Conservation (phyloP, 2,797 vertebrate genomes). For the Enteromius unitaeniatus region DNA sequence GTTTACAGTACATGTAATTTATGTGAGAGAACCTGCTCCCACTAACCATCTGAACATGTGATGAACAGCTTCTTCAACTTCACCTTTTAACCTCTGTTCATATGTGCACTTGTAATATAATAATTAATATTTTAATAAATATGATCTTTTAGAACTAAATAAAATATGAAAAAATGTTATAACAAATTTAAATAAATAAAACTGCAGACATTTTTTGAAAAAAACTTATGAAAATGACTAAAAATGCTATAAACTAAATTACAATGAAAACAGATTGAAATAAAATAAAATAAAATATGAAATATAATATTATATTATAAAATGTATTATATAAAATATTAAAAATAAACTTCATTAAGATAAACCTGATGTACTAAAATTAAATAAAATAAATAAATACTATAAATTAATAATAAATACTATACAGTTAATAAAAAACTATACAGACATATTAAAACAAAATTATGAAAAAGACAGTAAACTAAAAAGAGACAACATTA, state of each 20-base stretch:
- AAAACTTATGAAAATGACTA: too few species aligned
- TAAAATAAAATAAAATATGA: too few species aligned
- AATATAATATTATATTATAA: too few species aligned
- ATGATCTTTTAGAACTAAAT: background rate
- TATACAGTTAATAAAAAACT: background rate
- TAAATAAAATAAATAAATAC: too few species aligned
- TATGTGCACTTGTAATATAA: background rate
- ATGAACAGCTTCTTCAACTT: background rate
- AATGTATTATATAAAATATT: too few species aligned
- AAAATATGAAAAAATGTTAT: too few species aligned
- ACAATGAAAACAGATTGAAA: too few species aligned
- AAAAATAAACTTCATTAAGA: background rate
- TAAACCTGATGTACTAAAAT: background rate
- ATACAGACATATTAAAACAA: background rate
- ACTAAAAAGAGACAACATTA: background rate
- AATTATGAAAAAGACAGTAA: background rate
- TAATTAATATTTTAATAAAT: too few species aligned
- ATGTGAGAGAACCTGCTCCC: background rate
- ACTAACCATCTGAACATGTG: background rate
- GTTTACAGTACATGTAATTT: slow-evolving; percentile 27
- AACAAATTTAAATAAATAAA: too few species aligned
- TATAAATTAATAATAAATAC: too few species aligned
- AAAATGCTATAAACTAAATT: too few species aligned
- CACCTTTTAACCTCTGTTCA: background rate
- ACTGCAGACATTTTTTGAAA: too few species aligned